A percentile compares a stretch with the other conserved stretches of the same genome.
These are phyloP conservation scores for Noctilio leporinus DNA, from an alignment of 2,113 vertebrate species.

Conservation along the genomic window DNA sequence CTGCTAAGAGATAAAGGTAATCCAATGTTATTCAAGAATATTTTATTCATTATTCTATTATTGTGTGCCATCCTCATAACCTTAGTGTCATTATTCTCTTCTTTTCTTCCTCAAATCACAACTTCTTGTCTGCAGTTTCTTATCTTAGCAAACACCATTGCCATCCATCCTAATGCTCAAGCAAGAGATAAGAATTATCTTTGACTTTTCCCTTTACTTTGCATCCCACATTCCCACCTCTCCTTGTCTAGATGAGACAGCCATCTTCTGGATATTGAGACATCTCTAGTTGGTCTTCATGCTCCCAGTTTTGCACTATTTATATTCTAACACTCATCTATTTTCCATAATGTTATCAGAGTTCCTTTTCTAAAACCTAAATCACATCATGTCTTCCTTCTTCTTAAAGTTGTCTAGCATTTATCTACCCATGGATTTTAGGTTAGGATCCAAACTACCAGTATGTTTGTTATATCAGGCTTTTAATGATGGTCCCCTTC, in stretches of 20 bases:
- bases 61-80: not conserved
- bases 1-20: not conserved
- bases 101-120: not conserved
- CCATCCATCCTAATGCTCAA: not conserved
- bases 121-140: not conserved
- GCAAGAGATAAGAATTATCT: not conserved
- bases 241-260: not conserved
- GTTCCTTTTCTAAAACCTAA: not conserved
- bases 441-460: not conserved
- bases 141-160: not conserved
- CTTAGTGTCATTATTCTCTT: not conserved
- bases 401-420: not conserved
- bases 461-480: not conserved
- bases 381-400: not conserved
- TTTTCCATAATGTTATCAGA: not conserved
- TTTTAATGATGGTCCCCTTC: not conserved
- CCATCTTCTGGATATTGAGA: not conserved
- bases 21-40: not conserved
- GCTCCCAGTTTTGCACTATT: not conserved
- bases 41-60: not conserved
- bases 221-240: not conserved
- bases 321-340: not conserved
- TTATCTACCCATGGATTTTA: not conserved
- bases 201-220: not conserved
- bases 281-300: not conserved